Base-by-base conservation (phyloP, 2,888 invertebrate species). In the Rotaria magnacalcarata region DNA sequence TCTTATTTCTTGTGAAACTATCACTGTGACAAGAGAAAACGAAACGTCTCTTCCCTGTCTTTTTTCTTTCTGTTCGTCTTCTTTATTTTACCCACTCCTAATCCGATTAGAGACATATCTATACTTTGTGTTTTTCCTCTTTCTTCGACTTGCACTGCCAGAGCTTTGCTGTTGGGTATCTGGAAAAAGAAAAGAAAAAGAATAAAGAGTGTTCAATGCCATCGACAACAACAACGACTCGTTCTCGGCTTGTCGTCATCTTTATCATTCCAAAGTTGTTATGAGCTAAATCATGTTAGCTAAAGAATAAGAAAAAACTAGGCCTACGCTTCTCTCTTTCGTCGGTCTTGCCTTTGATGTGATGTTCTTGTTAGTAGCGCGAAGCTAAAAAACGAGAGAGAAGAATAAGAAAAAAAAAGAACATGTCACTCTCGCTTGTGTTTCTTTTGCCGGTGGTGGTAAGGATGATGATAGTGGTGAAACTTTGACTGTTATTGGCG, bases 181-280 rank as follows among this genome's bases (percentile, higher is more conserved):
- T 41, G 19, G 0, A 67, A 67, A 34, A 67, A 54, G 34, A 19
- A 67, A 67, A 67, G 24, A 67, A 67, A 34, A 67, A 54, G 34
- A 19, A 67, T 34, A 67, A 41, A 67, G 34, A 67, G 67, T 67
- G 67, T 67, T 67, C 67, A 67, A 67, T 19, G 67, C 34, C 67
- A 34, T 27, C 67, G 67, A 8, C 67, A 34, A 67, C 67, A 67
- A 67, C 67, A 67, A 67, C 67, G 67, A 67, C 67, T 34, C 67
- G 67, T 67, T 67, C 67, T 67, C 67, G 67, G 67, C 67, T 67
- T 67, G 67, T 67, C 67, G 34, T 67, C 67, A 67, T 67, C 67
- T 67, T 67, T 67, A 34, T 41, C 16, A 34, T 67, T 67, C 67
- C 34, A 34, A 34, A 67, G 34, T 67, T 67, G 34, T 67, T 67